Conservation (phyloP, 2,797 vertebrate genomes). For the Hylomyscus alleni region DNA sequence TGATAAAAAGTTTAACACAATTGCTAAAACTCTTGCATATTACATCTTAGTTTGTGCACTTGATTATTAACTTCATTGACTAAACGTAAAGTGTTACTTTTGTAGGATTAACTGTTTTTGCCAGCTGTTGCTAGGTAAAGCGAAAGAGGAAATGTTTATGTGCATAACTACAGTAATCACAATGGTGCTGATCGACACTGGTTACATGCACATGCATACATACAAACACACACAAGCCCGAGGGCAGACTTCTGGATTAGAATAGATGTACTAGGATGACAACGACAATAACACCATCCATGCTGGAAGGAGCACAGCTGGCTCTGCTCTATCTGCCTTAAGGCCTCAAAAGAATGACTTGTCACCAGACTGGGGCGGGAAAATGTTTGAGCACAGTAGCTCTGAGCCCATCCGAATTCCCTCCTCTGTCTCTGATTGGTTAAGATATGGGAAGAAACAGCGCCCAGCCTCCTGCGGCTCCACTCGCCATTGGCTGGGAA, state of each 20-base stretch:
- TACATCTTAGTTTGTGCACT: neutral
- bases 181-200: neutral
- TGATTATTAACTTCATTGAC: neutral
- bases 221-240: neutral
- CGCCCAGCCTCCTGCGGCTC: neutral
- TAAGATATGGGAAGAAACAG: neutral
- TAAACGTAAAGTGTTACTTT: conserved; percentile 26
- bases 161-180: neutral
- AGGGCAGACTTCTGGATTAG: neutral
- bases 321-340: neutral
- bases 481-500: conserved; percentile 82
- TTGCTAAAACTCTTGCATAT: neutral
- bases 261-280: neutral
- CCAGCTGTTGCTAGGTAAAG: neutral
- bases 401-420: conserved; percentile 57
- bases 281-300: neutral
- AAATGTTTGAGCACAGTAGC: conserved; percentile 23
- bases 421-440: conserved; percentile 84
- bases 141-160: conserved; percentile 62
- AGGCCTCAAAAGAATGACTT: neutral
- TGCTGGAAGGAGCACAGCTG: neutral
- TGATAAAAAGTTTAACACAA: neutral
- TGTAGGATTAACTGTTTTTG: neutral
- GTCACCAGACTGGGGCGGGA: conserved; percentile 52
- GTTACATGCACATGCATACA: no score